A percentile compares a stretch with the other conserved stretches of the same genome.
phyloP scores from a whole-genome alignment of 1,140 invertebrate genomes.

The Plectus sambesii region DNA sequence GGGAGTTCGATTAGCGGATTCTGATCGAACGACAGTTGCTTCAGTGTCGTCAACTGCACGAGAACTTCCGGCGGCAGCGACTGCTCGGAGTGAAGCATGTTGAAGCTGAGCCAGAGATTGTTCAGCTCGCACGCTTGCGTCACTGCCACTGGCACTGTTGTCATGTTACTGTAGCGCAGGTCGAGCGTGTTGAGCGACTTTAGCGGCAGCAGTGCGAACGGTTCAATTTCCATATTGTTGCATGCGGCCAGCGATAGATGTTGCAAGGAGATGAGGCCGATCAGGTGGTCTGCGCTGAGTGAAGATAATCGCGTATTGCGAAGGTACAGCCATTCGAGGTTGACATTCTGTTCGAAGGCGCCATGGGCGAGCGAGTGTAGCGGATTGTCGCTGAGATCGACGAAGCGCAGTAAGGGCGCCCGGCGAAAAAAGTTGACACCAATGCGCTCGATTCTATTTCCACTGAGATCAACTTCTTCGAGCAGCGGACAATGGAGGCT shows the following conservation, averaged over 20 bases:
- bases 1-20: slow-evolving; percentile 25
- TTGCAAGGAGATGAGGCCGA: slow-evolving; percentile 14
- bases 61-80: slow-evolving; percentile 26
- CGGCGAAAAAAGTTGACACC: slow-evolving; percentile 22
- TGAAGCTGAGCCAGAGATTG: slow-evolving; percentile 21
- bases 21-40: slow-evolving; percentile 20
- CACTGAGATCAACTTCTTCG: no score
- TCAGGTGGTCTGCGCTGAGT: slow-evolving; percentile 19
- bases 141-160: slow-evolving; percentile 21
- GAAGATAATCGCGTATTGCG: slow-evolving; percentile 8
- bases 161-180: slow-evolving; percentile 23
- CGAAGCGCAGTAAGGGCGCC: slow-evolving; percentile 7
- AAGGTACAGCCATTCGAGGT: slow-evolving; percentile 20
- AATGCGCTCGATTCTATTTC: no score
- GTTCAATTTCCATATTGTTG: slow-evolving; percentile 17
- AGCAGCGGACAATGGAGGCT: no score
- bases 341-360: slow-evolving; percentile 17
- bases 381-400: slow-evolving; percentile 21
- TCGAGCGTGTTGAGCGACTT: slow-evolving; percentile 12
- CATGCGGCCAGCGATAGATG: slow-evolving; percentile 19
- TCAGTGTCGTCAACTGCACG: slow-evolving; percentile 16
- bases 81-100: slow-evolving; percentile 19
- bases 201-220: slow-evolving; percentile 25
- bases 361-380: slow-evolving; percentile 13
- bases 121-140: slow-evolving; percentile 25